A percentile compares a stretch with the other conserved stretches of the same genome.
phyloP scores from a whole-genome alignment of 2,113 vertebrate species.

The Apodemus speciosus region DNA sequence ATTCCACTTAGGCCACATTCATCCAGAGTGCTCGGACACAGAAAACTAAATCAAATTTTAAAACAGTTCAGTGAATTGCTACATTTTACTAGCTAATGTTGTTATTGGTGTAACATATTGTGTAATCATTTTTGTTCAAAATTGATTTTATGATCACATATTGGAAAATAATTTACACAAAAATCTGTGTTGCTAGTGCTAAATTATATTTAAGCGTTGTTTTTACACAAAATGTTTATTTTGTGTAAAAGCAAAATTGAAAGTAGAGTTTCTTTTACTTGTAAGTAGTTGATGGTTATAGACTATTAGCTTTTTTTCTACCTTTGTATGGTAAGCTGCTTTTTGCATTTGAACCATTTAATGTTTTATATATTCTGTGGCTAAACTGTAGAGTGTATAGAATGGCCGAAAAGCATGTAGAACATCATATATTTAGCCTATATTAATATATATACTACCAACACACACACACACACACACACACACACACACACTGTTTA shows the following conservation, averaged over 20 bases:
- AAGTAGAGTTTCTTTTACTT: slow-evolving; percentile 3
- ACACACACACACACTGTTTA: too few species aligned
- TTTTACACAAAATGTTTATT: too few species aligned
- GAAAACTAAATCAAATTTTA: background rate
- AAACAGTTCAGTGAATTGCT: slow-evolving; percentile 19
- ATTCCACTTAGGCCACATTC: background rate
- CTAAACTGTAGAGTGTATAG: background rate
- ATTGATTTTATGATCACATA: slow-evolving; percentile 31
- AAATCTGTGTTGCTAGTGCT: background rate
- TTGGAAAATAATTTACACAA: slow-evolving; percentile 21
- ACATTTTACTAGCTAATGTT: slow-evolving; percentile 52
- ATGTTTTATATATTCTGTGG: background rate
- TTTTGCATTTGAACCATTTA: background rate
- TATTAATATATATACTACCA: background rate
- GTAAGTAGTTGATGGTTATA: background rate
- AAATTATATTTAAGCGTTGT: slow-evolving; percentile 19
- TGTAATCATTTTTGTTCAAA: slow-evolving; percentile 37
- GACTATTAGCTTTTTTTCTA: background rate
- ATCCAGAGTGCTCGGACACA: background rate
- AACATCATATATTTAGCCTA: background rate
- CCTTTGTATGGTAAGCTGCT: background rate
- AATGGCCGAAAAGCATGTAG: background rate
- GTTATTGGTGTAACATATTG: background rate
- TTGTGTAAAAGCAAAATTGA: slow-evolving; percentile 1
- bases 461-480: background rate